Percentiles rank a stretch among this genome's conserved stretches.
These are phyloP conservation scores for Scaptodrosophila lebanonensis DNA, from an alignment of 1,140 invertebrate genomes.

Conservation along the genomic window DNA sequence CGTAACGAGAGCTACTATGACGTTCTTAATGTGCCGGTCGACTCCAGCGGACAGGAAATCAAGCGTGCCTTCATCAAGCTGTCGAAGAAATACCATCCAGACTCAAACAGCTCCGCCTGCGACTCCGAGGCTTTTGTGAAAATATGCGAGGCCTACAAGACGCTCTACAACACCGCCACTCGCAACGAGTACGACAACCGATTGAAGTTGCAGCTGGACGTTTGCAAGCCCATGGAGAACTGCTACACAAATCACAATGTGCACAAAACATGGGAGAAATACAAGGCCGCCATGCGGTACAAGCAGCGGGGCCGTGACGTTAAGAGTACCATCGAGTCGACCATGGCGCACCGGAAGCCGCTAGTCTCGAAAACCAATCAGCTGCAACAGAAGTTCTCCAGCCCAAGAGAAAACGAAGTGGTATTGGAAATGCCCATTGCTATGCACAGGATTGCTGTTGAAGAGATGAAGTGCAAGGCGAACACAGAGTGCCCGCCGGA, in stretches of 20 bases:
- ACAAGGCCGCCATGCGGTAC: constrained; percentile 24
- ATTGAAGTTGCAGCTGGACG: not conserved
- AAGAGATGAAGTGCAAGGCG: too few relatives aligned
- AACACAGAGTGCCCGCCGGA: too few relatives aligned
- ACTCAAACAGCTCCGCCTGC: constrained; percentile 4
- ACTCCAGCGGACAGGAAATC: constrained; percentile 36
- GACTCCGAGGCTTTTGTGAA: constrained; percentile 38
- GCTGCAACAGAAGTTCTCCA: too few relatives aligned
- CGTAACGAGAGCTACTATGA: constrained; percentile 38
- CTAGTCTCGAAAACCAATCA: not conserved
- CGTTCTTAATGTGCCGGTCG: constrained; percentile 38
- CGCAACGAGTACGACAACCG: constrained; percentile 18
- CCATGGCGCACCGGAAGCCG: not conserved
- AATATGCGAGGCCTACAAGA: constrained; percentile 50
- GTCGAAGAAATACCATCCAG: constrained; percentile 57
- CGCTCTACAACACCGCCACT: constrained; percentile 17
- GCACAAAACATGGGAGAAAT: constrained; percentile 30
- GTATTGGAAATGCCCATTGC: too few relatives aligned
- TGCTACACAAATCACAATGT: constrained; percentile 7
- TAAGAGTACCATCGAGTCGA: not conserved
- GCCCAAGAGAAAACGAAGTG: too few relatives aligned
- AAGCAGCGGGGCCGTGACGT: constrained; percentile 27
- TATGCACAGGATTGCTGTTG: too few relatives aligned
- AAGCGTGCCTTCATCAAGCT: constrained; percentile 44
- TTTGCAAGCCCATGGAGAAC: not conserved